These are phyloP conservation scores for Drosophila arizonae DNA, from an alignment of 1,140 invertebrate genomes.

Conservation along the genomic window DNA sequence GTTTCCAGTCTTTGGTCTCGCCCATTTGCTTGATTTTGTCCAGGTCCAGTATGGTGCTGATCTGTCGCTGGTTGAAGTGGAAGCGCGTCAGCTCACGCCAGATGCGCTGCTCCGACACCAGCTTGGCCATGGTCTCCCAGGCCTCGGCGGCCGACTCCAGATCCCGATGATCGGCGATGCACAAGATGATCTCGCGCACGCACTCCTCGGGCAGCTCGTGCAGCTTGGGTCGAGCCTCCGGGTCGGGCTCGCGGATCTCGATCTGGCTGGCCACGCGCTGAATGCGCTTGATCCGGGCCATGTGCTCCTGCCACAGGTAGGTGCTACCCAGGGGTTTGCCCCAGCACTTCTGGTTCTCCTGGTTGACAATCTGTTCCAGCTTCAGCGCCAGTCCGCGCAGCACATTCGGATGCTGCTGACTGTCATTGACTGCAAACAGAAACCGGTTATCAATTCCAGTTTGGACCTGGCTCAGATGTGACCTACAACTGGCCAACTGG, in stretches of 20 bases:
- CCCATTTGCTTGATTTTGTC: conserved; percentile 82
- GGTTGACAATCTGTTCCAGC: conserved; percentile 87
- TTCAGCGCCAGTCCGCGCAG: conserved; percentile 90
- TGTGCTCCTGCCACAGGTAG: conserved; percentile 94
- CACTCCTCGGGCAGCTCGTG: conserved; percentile 96
- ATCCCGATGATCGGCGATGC: conserved; percentile 95
- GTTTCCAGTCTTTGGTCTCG: conserved; percentile 87
- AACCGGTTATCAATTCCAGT: neutral
- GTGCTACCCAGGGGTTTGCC: conserved; percentile 93
- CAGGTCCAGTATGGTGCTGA: conserved; percentile 87
- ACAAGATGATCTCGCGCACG: conserved; percentile 93
- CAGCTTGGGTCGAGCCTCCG: conserved; percentile 92
- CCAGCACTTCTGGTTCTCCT: conserved; percentile 89
- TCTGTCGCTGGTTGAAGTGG: conserved; percentile 95
- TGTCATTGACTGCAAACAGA: conserved; percentile 88
- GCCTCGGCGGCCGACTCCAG: conserved; percentile 86
- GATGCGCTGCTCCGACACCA: conserved; percentile 94
- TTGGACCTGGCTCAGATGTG: neutral
- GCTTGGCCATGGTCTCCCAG: conserved; percentile 88
- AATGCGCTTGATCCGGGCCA: conserved; percentile 92
- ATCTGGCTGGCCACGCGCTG: conserved; percentile 91
- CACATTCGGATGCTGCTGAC: conserved; percentile 93
- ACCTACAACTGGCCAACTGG: neutral
- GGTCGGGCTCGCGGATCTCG: conserved; percentile 90
- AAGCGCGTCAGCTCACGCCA: conserved; percentile 96